phyloP scores from a whole-genome alignment of 2,113 vertebrate genomes.

The Candoia aspera region DNA sequence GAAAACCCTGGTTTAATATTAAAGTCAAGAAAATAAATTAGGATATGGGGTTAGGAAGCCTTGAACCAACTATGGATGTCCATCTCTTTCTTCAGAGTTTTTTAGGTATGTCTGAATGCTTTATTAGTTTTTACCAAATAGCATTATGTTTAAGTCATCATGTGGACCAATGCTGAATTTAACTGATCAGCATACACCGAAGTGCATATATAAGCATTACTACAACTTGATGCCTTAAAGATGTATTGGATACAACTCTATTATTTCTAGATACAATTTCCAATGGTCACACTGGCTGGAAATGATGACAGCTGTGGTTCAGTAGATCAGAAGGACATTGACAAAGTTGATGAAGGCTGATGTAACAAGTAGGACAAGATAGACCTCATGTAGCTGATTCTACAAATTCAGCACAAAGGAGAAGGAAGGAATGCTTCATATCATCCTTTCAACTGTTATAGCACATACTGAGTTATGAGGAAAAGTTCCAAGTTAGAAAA shows the following conservation, averaged over 20 bases:
- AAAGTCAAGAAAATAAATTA: not conserved
- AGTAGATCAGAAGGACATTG: not conserved
- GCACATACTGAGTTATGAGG: not conserved
- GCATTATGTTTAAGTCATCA: not conserved
- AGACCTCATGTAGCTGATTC: too few species aligned
- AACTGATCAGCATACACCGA: not conserved
- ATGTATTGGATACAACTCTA: not conserved
- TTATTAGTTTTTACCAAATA: not conserved
- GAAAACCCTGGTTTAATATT: not conserved
- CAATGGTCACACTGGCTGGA: not conserved
- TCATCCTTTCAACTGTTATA: not conserved
- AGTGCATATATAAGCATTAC: not conserved
- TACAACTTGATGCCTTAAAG: not conserved
- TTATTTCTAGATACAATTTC: not conserved
- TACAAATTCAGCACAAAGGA: not conserved
- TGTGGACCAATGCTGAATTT: not conserved
- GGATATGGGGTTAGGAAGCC: not conserved
- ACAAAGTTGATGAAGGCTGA: not conserved
- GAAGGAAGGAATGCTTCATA: not conserved
- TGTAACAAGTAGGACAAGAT: not conserved
- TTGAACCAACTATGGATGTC: not conserved
- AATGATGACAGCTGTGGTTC: not conserved
- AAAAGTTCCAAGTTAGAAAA: not conserved
- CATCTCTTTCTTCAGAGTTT: not conserved
- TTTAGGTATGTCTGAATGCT: not conserved